These are phyloP conservation scores for Agrypnia vestita DNA, from an alignment of 1,140 invertebrate genomes.

Conservation along the genomic window DNA sequence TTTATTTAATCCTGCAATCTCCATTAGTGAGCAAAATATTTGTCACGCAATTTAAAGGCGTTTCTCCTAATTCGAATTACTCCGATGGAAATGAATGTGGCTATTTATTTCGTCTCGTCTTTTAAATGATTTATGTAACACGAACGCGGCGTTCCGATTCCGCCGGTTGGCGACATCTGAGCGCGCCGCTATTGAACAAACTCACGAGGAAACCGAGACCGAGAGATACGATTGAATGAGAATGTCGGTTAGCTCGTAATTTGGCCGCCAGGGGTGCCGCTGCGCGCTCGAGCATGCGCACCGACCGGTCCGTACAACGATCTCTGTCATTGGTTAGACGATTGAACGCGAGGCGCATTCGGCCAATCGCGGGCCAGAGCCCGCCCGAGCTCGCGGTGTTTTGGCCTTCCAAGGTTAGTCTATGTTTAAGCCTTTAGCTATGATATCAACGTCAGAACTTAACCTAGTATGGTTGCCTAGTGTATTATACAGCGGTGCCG, in stretches of 20 bases:
- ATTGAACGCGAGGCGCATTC: conserved; percentile 34
- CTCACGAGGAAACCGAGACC: conserved; percentile 29
- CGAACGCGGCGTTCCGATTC: background rate
- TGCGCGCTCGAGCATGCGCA: conserved; percentile 39
- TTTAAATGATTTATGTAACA: no score
- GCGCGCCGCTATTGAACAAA: conserved; percentile 3
- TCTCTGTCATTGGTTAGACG: conserved; percentile 41
- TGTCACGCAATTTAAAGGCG: conserved; percentile 18
- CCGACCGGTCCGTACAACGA: conserved; percentile 10
- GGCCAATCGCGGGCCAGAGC: conserved; percentile 52
- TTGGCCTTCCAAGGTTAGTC: conserved; percentile 57
- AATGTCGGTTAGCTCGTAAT: conserved; percentile 34
- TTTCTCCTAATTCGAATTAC: conserved; percentile 4
- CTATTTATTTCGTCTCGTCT: no score
- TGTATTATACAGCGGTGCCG: conserved; percentile 55
- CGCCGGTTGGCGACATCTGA: background rate
- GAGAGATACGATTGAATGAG: conserved; percentile 39
- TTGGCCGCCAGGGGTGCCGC: conserved; percentile 39
- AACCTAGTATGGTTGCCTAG: conserved; percentile 61
- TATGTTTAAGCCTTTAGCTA: conserved; percentile 59
- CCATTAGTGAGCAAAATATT: background rate
- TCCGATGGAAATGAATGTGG: background rate
- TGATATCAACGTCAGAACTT: conserved; percentile 60
- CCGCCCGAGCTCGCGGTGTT: conserved; percentile 55
- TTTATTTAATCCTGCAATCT: no score